Evolutionary conservation across 2,797 vertebrate species (phyloP).

Genomic region (Sylvilagus floridanus): DNA sequence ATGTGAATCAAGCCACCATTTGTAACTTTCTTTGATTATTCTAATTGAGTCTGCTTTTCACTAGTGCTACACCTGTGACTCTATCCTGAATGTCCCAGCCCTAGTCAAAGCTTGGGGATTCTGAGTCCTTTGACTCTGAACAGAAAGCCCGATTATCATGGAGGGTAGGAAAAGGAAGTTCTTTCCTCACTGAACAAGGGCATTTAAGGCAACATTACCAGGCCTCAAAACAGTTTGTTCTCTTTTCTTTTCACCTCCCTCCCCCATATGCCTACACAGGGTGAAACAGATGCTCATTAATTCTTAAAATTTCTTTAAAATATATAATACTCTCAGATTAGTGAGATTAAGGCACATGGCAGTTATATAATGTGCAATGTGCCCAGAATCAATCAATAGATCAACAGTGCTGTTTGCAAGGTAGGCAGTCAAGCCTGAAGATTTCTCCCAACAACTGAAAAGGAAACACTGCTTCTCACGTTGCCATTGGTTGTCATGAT

Average conservation of each 20-base stretch:
- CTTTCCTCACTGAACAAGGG: slow-evolving; percentile 1
- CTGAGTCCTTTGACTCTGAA: not conserved
- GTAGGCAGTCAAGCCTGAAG: not conserved
- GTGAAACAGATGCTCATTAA: slow-evolving; percentile 80
- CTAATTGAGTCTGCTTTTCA: not conserved
- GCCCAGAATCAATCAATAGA: slow-evolving; percentile 64
- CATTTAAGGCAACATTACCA: slow-evolving; percentile 72
- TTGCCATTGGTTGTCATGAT: slow-evolving; percentile 53
- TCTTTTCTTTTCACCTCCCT: slow-evolving; percentile 63
- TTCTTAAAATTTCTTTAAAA: slow-evolving; percentile 76
- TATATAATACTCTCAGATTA: slow-evolving; percentile 58
- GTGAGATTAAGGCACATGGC: slow-evolving; percentile 59
- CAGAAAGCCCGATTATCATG: not conserved
- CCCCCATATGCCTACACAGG: slow-evolving; percentile 67
- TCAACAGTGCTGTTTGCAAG: slow-evolving; percentile 18
- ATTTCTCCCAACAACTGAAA: slow-evolving; percentile 40
- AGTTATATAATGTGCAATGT: slow-evolving; percentile 59
- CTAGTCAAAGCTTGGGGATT: not conserved
- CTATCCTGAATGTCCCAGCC: not conserved
- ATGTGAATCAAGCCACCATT: not conserved
- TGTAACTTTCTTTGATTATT: slow-evolving; percentile 1
- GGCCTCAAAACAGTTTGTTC: slow-evolving; percentile 68
- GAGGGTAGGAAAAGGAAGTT: not conserved
- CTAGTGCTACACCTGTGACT: not conserved
- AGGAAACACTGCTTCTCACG: slow-evolving; percentile 42